Conservation (phyloP, 2,797 vertebrate species). For the Halcyon badia region DNA sequence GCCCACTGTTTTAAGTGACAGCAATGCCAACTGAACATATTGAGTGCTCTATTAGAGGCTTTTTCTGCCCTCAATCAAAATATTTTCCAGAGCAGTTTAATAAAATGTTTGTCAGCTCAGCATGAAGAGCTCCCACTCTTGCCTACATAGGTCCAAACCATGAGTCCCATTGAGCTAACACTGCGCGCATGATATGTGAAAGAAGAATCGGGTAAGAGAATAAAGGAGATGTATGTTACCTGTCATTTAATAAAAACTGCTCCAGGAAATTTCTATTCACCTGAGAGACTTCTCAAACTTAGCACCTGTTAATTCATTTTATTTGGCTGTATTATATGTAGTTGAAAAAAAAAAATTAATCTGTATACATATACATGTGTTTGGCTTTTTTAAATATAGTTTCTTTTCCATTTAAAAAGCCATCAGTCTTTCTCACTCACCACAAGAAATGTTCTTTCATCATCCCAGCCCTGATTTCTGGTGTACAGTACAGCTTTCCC, state of each 20-base stretch:
- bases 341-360: background rate
- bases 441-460: constrained; percentile 10
- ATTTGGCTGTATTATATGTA: constrained; percentile 25
- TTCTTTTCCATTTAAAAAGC: constrained; percentile 62
- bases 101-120: constrained; percentile 28
- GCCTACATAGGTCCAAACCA: background rate
- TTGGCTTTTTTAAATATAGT: constrained; percentile 53
- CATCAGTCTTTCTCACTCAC: constrained; percentile 26
- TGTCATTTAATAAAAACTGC: constrained; percentile 22
- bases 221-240: constrained; percentile 5
- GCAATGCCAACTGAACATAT: fast-evolving
- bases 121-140: background rate
- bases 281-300: constrained; percentile 18
- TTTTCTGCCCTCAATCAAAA: background rate
- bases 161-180: background rate
- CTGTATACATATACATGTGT: background rate
- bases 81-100: constrained; percentile 56
- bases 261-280: constrained; percentile 56
- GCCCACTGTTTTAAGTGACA: background rate
- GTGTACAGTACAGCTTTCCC: background rate
- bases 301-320: constrained; percentile 58
- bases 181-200: fast-evolving
- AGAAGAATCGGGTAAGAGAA: background rate
- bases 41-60: background rate
- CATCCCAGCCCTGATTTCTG: background rate